Percentiles rank a stretch among this genome's conserved stretches.
Evolutionary conservation across 2,113 vertebrate species (phyloP).

Genomic region (Cyphomyrus plagiostoma): DNA sequence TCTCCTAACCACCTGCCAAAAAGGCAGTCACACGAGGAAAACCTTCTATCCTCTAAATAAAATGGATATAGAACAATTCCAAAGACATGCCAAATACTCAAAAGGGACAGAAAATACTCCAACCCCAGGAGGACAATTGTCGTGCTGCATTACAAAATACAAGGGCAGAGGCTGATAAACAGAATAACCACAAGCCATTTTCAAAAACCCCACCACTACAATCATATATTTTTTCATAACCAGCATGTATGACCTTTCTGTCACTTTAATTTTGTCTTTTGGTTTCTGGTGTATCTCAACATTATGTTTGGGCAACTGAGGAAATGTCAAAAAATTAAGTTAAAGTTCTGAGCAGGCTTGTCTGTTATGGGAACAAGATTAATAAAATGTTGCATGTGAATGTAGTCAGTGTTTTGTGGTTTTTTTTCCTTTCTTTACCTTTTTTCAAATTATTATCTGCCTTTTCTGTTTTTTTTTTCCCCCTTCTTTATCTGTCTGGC

Average conservation of each 20-base stretch:
- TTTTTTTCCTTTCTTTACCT: background rate
- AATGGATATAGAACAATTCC: conserved; percentile 14
- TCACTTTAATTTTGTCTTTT: background rate
- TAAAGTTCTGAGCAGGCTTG: background rate
- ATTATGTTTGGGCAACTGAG: background rate
- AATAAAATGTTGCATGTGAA: background rate
- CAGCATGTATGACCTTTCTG: background rate
- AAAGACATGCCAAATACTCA: background rate
- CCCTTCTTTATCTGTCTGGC: background rate
- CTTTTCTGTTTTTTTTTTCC: background rate
- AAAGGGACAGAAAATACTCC: background rate
- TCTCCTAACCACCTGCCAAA: conserved; percentile 13
- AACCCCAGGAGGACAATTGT: background rate
- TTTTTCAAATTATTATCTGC: background rate
- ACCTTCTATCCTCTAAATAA: background rate
- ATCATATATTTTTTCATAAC: background rate
- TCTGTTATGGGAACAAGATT: background rate
- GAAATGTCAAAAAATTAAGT: background rate
- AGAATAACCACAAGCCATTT: background rate
- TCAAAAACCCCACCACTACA: background rate
- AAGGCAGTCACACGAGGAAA: conserved; percentile 10
- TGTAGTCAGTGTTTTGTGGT: background rate
- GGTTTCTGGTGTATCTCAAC: background rate
- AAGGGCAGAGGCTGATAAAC: background rate
- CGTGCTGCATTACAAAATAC: background rate